A percentile compares a stretch with the other conserved stretches of the same genome.
Conservation (phyloP, 2,113 vertebrate genomes). For the Dryoscopus gambensis region DNA sequence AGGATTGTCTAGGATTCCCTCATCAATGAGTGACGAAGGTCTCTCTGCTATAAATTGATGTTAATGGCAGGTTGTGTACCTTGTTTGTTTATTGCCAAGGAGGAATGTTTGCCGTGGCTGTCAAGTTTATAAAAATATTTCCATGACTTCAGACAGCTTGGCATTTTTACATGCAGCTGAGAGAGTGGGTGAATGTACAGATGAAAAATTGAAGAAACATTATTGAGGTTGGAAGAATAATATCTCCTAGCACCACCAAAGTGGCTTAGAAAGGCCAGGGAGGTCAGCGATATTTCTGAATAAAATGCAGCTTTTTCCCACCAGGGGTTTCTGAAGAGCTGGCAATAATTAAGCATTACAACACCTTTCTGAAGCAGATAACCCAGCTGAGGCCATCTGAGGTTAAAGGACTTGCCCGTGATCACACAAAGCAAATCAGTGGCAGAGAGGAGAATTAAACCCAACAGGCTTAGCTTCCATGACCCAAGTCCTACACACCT, state of each 20-base stretch:
- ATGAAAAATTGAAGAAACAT: slow-evolving; percentile 50
- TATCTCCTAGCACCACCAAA: background rate
- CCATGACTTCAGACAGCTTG: slow-evolving; percentile 62
- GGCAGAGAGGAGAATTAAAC: slow-evolving; percentile 32
- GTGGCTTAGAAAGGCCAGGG: background rate
- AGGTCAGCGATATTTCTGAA: slow-evolving; percentile 35
- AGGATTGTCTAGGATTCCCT: slow-evolving; percentile 26
- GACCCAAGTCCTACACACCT: background rate
- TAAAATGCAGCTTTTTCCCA: background rate
- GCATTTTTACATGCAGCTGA: slow-evolving; percentile 58
- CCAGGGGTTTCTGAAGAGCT: background rate
- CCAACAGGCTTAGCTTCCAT: background rate
- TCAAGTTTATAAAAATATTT: slow-evolving; percentile 61
- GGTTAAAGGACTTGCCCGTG: slow-evolving; percentile 38
- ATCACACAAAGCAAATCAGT: slow-evolving; percentile 33
- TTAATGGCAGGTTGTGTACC: slow-evolving; percentile 47
- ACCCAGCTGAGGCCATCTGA: slow-evolving; percentile 15
- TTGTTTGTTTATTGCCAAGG: slow-evolving; percentile 59
- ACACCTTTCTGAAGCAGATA: slow-evolving; percentile 34
- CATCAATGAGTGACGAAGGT: slow-evolving; percentile 10
- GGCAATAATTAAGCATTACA: slow-evolving; percentile 57
- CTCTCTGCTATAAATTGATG: slow-evolving; percentile 36
- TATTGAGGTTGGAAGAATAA: background rate
- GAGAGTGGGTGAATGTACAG: slow-evolving; percentile 54
- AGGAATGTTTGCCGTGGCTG: slow-evolving; percentile 61